Base-by-base conservation (phyloP, 1,140 invertebrate genomes). In the Macrosteles quadrilineatus region DNA sequence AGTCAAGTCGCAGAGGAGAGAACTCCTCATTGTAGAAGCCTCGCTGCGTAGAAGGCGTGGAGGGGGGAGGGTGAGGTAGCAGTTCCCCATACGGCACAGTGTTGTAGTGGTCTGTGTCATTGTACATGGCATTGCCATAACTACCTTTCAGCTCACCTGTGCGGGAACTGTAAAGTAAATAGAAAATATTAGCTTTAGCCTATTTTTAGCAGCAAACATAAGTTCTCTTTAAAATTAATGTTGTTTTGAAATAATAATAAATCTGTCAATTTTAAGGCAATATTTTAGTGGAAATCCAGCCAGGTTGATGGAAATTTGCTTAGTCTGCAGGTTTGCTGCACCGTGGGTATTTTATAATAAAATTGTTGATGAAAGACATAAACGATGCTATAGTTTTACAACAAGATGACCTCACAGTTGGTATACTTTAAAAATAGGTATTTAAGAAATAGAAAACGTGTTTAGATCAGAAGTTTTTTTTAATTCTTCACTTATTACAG, bases 11-110 rank as follows among this genome's bases (percentile, higher is more conserved):
- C 9, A 92, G 86, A 29, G 92, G 87, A 29, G 91, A 88, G 80
- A 97, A 97, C 82, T 97, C 95, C 84, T 96, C 93, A 81, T 95
- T 93, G 75, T 97, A 97, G 78, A 95, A 97, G 2, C 94, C 93
- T 79, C 94, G 84, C 76, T 94, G 91, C n/a, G 91, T 94, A 1
- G 91, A 90, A 19, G 86, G 80, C 45, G 87, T 83, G 67, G 87
- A 85, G 77, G 87, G 88, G 71, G 91, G 88, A 11, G 90, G 86
- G 30, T 90, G 76, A 0, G 91, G 90, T 75, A 90, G 86, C 17
- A 88, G 82, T 75, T 91, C 88, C 2, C 92, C 92, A 78, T 93
- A 94, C 17, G 93, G 93, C 79, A 91, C 86, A 1, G 90, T 91
- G 73, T 88, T 90, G 76, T 95, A 95, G 81, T 90, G 90, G 82